Evolutionary conservation across 2,888 invertebrate species (phyloP), one percentile per base, ranked within the genome.

Genomic region (Gibbula magus): DNA sequence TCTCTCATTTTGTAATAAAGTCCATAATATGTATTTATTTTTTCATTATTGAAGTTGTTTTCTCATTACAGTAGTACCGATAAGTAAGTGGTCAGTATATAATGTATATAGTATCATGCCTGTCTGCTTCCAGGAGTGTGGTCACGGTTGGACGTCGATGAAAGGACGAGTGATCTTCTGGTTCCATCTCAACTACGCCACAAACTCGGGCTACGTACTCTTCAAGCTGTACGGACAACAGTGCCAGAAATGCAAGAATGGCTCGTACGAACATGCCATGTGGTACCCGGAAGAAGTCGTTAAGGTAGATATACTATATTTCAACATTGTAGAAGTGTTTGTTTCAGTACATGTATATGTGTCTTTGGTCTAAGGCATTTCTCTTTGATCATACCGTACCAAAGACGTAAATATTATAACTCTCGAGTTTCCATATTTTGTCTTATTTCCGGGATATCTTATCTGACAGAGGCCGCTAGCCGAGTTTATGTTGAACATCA

Each of bases 281-380:
- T 94, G 94, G 94, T 94, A 94, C 87, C 93, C 93, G 0, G 94
- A 94, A 84, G 93, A 94, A 86, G 93, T 93, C 1, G 89, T 91
- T 56, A 93, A 94, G 91, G 94, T 93, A 86, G 78, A 89, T 89
- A 29, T 1, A 35, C 8, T 1, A 18, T n/a, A 5, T 1, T n/a
- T 52, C n/a, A 25, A 51, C 22, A 52, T 29, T 56, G 61, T 0
- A 16, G 1, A 51, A 1, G 53, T 54, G 22, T 75, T 10, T 75
- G 16, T 75, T 18, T 75, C 0, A 39, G 75, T 35, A 16, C 45
- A 20, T 75, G 10, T 45, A 10, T 45, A 20, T 75, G 20, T 75
- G 3, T 75, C 16, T 45, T 13, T 66, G 5, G 51, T 8, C 22
- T 18, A 52, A 22, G 56, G 61, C 76, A 32, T 79, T 0, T 51